A percentile compares a stretch with the other conserved stretches of the same genome.
Evolutionary conservation across 1,140 invertebrate genomes (phyloP).

Genomic region (Nasonia longicornis): DNA sequence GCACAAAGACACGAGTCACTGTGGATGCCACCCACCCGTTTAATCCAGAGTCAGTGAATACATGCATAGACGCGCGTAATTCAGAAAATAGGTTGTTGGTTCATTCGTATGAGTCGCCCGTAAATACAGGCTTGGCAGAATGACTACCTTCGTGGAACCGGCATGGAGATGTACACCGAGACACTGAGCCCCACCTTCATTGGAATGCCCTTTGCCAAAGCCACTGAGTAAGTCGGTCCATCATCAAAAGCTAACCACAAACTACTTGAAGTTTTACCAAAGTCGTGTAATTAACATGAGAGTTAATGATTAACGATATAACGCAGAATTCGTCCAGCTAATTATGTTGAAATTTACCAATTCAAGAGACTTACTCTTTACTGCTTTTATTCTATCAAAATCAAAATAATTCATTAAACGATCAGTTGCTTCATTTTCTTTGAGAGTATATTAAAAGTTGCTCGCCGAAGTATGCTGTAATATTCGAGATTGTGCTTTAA

Average conservation of each 20-base stretch:
- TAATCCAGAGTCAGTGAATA: constrained; percentile 51
- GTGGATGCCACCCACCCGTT: constrained; percentile 44
- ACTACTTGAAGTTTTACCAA: not conserved
- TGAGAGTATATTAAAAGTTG: not conserved
- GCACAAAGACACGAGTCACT: constrained; percentile 38
- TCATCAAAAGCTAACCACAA: constrained; percentile 53
- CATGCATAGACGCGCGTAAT: constrained; percentile 66
- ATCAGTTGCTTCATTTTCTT: not conserved
- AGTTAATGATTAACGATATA: constrained; percentile 26
- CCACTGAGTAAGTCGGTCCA: constrained; percentile 93
- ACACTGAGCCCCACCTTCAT: constrained; percentile 96
- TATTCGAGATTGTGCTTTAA: not conserved
- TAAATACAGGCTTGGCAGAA: constrained; percentile 97
- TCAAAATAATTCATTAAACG: not conserved
- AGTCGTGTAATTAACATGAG: constrained; percentile 35
- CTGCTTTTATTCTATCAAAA: not conserved
- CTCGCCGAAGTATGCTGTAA: not conserved
- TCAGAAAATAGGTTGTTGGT: constrained; percentile 70
- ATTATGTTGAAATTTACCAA: constrained; percentile 53
- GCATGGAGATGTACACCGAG: constrained; percentile 99
- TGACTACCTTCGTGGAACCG: constrained; percentile 97
- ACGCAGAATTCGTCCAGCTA: constrained; percentile 49
- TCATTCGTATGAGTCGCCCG: constrained; percentile 82
- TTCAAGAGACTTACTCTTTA: constrained; percentile 58
- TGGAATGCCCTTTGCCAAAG: constrained; percentile 97